A percentile compares a stretch with the other conserved stretches of the same genome.
phyloP scores from a whole-genome alignment of 2,888 invertebrate species.

The Synanthedon andrenaeformis region DNA sequence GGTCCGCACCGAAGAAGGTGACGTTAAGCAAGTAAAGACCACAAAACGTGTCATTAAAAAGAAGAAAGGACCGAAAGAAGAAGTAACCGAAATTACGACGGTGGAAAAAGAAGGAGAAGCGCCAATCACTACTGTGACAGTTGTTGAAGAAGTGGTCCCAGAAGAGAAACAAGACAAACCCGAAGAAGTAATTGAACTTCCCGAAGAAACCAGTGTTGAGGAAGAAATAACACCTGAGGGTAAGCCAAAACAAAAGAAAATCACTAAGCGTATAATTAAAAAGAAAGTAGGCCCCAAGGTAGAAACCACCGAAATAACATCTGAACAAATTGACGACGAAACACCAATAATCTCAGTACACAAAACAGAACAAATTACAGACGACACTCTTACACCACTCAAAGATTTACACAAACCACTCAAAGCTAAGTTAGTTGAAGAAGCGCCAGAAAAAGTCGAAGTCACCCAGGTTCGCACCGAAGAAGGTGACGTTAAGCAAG shows the following conservation, averaged over 20 bases:
- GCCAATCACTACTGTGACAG: conserved; percentile 23
- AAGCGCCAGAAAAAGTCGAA: conserved; percentile 13
- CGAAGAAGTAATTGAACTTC: conserved; percentile 17
- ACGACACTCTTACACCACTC: conserved; percentile 17
- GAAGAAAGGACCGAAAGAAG: conserved; percentile 5
- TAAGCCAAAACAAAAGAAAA: conserved; percentile 12
- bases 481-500: conserved; percentile 9
- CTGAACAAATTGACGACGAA: conserved; percentile 27
- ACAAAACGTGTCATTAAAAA: conserved; percentile 6
- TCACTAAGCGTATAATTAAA: conserved; percentile 23
- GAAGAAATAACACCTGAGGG: conserved; percentile 13
- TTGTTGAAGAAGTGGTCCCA: conserved; percentile 31
- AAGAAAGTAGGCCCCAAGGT: conserved; percentile 29
- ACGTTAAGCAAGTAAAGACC: conserved; percentile 9
- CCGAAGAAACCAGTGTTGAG: conserved; percentile 24
- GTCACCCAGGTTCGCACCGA: conserved; percentile 8
- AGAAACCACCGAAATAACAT: conserved; percentile 29
- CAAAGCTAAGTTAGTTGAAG: conserved; percentile 7
- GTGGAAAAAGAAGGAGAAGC: conserved; percentile 26
- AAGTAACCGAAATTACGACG: conserved; percentile 38
- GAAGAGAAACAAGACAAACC: conserved; percentile 20
- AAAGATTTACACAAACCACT: conserved; percentile 17
- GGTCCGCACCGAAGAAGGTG: conserved; percentile 11
- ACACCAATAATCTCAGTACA: conserved; percentile 11
- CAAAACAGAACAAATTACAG: conserved; percentile 6